phyloP scores from a whole-genome alignment of 2,113 vertebrate genomes.

The Potamarius usumacintae region DNA sequence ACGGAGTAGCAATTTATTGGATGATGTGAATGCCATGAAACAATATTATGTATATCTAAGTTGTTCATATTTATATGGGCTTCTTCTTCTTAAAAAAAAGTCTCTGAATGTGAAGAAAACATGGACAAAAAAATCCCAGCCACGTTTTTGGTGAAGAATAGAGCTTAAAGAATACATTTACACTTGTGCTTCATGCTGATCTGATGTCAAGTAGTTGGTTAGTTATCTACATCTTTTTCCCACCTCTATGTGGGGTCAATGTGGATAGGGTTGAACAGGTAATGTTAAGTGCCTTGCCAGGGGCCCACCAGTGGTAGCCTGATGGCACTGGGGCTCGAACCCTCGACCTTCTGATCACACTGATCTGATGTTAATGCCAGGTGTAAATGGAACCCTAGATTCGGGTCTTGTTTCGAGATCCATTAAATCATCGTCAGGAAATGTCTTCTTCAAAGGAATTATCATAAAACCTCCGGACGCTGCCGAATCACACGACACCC shows the following conservation, averaged over 20 bases:
- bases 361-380: not conserved
- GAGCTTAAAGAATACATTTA: not conserved
- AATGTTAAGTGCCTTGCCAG: no score
- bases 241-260: no score
- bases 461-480: constrained; percentile 21
- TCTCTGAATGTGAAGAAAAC: not conserved
- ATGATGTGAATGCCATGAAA: not conserved
- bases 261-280: no score
- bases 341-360: no score
- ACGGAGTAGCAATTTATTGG: no score
- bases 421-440: constrained; percentile 21
- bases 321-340: no score
- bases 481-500: constrained; percentile 26
- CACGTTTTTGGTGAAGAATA: not conserved
- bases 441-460: not conserved
- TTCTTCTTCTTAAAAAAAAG: not conserved
- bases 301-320: no score
- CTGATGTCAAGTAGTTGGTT: not conserved
- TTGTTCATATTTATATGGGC: not conserved
- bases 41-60: not conserved
- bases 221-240: no score
- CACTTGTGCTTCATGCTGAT: not conserved
- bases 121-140: not conserved
- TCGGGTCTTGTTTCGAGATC: constrained; percentile 4
- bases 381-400: not conserved